These are phyloP conservation scores for Miniopterus natalensis DNA, from an alignment of 2,113 vertebrate species.

Conservation along the genomic window DNA sequence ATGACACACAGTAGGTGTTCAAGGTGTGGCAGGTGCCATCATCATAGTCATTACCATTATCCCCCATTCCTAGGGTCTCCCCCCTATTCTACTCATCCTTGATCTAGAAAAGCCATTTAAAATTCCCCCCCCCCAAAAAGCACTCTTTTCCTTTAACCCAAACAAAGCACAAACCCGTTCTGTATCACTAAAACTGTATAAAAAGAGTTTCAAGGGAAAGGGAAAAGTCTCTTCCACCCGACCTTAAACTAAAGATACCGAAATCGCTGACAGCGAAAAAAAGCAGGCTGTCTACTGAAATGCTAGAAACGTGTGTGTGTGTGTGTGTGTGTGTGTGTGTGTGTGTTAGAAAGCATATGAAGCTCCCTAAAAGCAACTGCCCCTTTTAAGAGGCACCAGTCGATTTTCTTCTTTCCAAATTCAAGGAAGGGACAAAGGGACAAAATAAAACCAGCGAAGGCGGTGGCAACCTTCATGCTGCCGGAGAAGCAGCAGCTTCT, in stretches of 20 bases:
- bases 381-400: neutral
- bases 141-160: neutral
- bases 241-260: constrained; percentile 38
- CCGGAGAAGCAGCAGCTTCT: constrained; percentile 8
- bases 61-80: neutral
- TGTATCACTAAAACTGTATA: neutral
- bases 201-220: constrained; percentile 14
- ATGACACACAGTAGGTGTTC: neutral
- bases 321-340: neutral
- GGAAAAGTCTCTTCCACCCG: neutral
- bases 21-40: neutral
- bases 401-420: neutral
- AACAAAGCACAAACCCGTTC: neutral
- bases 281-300: neutral
- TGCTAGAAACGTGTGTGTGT: neutral
- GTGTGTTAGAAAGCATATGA: neutral
- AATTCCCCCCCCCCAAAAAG: neutral
- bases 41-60: too few species aligned
- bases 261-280: constrained; percentile 28
- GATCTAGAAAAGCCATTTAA: neutral
- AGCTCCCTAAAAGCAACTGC: neutral
- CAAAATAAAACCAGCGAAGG: neutral
- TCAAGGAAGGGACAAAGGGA: neutral
- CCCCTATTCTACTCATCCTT: neutral
- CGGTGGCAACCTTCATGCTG: neutral